Evolutionary conservation across 2,113 vertebrate genomes (phyloP), one percentile per base, ranked within the genome.

Genomic region (Chroicocephalus ridibundus): DNA sequence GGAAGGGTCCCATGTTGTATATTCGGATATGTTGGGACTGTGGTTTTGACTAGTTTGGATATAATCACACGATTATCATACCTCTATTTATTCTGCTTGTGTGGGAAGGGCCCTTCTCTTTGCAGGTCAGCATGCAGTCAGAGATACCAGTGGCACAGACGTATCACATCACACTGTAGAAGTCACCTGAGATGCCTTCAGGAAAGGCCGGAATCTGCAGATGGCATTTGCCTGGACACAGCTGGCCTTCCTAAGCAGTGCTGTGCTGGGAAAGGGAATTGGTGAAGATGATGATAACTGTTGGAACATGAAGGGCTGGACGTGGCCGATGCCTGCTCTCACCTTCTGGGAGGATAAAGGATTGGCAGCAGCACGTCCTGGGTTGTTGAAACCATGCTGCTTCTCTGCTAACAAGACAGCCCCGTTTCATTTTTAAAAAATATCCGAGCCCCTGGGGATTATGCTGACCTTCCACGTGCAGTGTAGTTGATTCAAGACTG

Each of bases 131-230:
- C 27, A 54, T 31, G 52, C 36, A 66, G 36, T 38, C 38, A 87
- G 70, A 71, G 81, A 76, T 32, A 85, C 10, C 29, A 51, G 42
- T 32, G 40, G 32, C 60, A 79, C 15, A 74, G 47, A 26, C 0
- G 0, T 61, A 49, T 22, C 21, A 49, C 2, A 7, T 66, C 62
- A 38, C n/a, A 60, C 27, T 1, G 1, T 5, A 61, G 36, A 69
- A 70, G 6, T 40, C 77, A 83, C 18, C 22, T 69, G 25, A 62
- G 55, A 25, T 24, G 46, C 19, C 42, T 77, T 70, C 2, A 3
- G 58, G 51, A 80, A 93, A n/a, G 55, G 17, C 26, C 57, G 25
- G 32, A 14, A 89, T 13, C 12, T 51, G 25, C 27, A 11, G 21
- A 6, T 62, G 51, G 18, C 1, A 2, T 86, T 84, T 82, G 7